Conservation (phyloP, 2,113 vertebrate genomes). For the Catagonus wagneri region DNA sequence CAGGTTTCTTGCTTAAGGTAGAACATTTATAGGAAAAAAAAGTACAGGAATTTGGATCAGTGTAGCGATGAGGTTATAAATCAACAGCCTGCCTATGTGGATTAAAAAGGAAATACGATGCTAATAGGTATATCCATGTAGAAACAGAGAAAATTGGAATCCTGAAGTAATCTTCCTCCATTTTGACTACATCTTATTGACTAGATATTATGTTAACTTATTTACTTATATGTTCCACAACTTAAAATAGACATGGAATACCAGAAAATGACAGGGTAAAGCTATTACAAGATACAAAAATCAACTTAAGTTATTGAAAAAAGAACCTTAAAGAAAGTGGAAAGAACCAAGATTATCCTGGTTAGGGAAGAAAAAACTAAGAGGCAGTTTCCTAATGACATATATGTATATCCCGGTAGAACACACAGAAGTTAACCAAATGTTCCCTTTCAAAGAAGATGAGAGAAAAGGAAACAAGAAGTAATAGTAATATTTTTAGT, state of each 20-base stretch:
- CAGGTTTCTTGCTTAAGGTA: background rate
- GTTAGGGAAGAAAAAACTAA: constrained; percentile 10
- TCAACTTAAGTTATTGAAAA: background rate
- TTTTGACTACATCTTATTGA: constrained; percentile 30
- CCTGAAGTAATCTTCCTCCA: background rate
- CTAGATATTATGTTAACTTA: background rate
- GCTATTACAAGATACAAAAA: background rate
- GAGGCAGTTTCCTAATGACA: background rate
- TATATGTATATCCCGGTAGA: background rate
- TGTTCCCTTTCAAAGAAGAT: constrained; percentile 4
- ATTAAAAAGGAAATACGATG: constrained; percentile 39
- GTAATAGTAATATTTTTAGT: constrained; percentile 12
- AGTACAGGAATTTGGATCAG: constrained; percentile 16
- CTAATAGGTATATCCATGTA: background rate
- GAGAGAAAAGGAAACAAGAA: background rate
- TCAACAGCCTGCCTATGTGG: background rate
- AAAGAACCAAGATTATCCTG: constrained; percentile 5
- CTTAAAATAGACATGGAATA: constrained; percentile 19
- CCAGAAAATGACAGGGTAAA: constrained; percentile 9
- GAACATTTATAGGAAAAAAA: constrained; percentile 13
- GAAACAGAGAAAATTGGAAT: background rate
- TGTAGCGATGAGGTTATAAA: background rate
- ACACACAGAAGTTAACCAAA: background rate
- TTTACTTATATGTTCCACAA: background rate
- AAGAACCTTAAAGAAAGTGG: background rate